phyloP scores from a whole-genome alignment of 2,888 invertebrate species.

The Phytoseiulus persimilis region DNA sequence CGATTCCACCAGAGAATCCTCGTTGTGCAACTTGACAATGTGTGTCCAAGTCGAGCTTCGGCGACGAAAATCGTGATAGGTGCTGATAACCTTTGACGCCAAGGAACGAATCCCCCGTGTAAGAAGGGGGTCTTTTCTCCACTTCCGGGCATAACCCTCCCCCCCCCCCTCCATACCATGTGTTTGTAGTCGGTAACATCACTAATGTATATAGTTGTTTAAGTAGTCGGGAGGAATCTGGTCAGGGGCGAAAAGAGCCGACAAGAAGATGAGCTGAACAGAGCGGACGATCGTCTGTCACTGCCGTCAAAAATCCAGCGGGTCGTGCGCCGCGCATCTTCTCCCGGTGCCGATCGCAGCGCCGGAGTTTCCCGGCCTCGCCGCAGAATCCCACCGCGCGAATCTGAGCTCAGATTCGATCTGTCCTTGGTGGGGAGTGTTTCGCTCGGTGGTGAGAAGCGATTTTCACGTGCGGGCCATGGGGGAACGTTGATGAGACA shows the following conservation, averaged over 20 bases:
- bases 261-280: neutral
- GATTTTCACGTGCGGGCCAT: slow-evolving; percentile 23
- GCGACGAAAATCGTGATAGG: too few species aligned
- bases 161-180: too few species aligned
- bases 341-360: slow-evolving; percentile 19
- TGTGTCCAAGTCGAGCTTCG: too few species aligned
- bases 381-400: slow-evolving; percentile 18
- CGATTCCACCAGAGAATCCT: neutral
- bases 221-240: too few species aligned
- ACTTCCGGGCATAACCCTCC: too few species aligned
- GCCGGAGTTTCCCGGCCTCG: slow-evolving; percentile 8
- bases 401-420: slow-evolving; percentile 13
- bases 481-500: neutral
- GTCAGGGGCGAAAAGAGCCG: neutral
- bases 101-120: too few species aligned
- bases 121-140: too few species aligned
- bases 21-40: too few species aligned
- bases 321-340: neutral
- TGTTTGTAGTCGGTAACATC: too few species aligned
- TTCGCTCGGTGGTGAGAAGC: slow-evolving; percentile 26
- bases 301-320: neutral
- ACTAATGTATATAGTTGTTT: too few species aligned
- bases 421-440: slow-evolving; percentile 12
- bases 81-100: too few species aligned
- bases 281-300: neutral